phyloP scores from a whole-genome alignment of 2,888 invertebrate species.

The Plutella xylostella region DNA sequence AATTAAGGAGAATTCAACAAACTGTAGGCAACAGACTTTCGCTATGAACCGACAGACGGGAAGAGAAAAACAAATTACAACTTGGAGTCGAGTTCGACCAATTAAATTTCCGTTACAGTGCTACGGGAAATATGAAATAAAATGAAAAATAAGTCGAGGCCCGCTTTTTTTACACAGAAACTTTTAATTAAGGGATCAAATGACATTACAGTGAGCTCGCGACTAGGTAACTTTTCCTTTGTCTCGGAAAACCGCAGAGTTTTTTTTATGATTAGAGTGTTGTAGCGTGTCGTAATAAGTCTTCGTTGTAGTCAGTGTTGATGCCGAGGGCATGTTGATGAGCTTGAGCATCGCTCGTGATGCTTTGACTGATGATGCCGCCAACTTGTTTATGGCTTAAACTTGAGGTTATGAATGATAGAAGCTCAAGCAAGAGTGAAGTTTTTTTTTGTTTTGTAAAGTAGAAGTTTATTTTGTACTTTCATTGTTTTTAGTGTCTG shows the following conservation, averaged over 20 bases:
- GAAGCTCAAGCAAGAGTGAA: too few relatives aligned
- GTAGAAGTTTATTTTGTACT: too few relatives aligned
- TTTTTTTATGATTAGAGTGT: not conserved
- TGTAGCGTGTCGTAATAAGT: not conserved
- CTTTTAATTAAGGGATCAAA: constrained; percentile 70
- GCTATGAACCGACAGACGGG: constrained; percentile 53
- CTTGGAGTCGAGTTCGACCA: constrained; percentile 59
- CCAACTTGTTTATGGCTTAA: too few relatives aligned
- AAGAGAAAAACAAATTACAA: constrained; percentile 64
- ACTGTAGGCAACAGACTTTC: constrained; percentile 41
- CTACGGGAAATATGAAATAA: constrained; percentile 63
- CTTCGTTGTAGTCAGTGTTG: too few relatives aligned
- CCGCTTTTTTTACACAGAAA: constrained; percentile 50
- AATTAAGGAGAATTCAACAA: constrained; percentile 34
- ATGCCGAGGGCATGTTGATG: too few relatives aligned
- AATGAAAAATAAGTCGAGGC: constrained; percentile 59
- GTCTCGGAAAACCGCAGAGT: constrained; percentile 31
- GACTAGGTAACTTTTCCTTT: constrained; percentile 53
- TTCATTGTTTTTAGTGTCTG: too few relatives aligned
- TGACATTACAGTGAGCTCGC: constrained; percentile 61
- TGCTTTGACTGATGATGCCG: too few relatives aligned
- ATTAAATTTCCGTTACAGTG: constrained; percentile 65
- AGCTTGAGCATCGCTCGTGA: too few relatives aligned
- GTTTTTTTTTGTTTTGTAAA: too few relatives aligned
- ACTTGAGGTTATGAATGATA: too few relatives aligned